Conservation (phyloP, 2,797 vertebrate genomes). For the Scyliorhinus canicula region DNA sequence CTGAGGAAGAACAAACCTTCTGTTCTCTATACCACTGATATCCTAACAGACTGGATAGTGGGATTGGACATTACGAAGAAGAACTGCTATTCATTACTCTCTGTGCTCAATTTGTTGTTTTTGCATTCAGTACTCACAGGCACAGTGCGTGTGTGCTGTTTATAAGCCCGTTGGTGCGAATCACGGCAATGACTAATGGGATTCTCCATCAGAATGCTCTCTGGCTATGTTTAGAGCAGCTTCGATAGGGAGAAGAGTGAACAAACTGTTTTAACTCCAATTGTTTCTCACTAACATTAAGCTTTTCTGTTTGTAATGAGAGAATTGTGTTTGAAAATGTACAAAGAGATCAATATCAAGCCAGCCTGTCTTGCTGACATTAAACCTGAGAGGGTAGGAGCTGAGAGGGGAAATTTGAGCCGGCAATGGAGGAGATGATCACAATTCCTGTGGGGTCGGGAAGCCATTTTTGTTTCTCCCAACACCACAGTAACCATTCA, state of each 20-base stretch:
- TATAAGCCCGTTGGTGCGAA: not conserved
- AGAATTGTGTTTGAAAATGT: not conserved
- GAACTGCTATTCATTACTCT: not conserved
- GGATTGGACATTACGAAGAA: not conserved
- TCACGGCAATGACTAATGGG: not conserved
- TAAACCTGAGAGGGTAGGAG: not conserved
- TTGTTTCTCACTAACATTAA: not conserved
- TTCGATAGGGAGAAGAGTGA: not conserved
- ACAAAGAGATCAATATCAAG: not conserved
- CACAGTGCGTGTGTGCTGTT: not conserved
- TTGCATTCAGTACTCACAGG: not conserved
- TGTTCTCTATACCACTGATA: not conserved
- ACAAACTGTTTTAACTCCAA: not conserved
- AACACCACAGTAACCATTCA: not conserved
- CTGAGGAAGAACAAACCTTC: not conserved
- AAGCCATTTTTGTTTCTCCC: not conserved
- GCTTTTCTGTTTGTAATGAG: not conserved
- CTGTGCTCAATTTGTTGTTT: not conserved
- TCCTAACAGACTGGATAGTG: not conserved
- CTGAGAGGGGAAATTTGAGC: not conserved
- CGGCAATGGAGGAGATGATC: no score
- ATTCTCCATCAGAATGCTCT: not conserved
- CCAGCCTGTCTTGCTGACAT: not conserved
- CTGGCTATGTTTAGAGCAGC: not conserved
- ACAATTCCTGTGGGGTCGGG: not conserved